These are phyloP conservation scores for Stenopsyche tienmushanensis DNA, from an alignment of 1,140 invertebrate species.

Conservation along the genomic window DNA sequence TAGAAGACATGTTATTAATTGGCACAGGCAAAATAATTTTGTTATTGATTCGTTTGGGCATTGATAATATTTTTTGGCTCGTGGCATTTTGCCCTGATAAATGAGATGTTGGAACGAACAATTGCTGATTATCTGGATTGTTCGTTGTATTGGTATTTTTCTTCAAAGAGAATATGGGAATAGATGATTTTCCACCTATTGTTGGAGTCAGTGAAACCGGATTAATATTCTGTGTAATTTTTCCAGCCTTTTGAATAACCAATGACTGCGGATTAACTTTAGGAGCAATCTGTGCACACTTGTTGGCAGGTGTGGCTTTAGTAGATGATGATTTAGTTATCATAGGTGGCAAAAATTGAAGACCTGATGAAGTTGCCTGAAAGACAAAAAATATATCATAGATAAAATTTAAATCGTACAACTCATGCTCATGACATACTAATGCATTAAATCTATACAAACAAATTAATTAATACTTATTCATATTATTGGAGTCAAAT, in stretches of 20 bases:
- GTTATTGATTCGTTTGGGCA: constrained; percentile 52
- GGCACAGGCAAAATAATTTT: constrained; percentile 48
- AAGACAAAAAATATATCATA: constrained; percentile 40
- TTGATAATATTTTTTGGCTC: constrained; percentile 54
- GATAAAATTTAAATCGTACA: background rate
- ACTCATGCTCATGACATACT: no score
- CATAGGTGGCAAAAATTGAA: constrained; percentile 52
- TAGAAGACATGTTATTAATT: constrained; percentile 46
- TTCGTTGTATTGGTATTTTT: constrained; percentile 49
- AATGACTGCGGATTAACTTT: constrained; percentile 50
- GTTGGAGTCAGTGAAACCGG: constrained; percentile 51
- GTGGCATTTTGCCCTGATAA: no score
- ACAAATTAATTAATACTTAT: background rate
- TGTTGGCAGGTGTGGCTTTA: constrained; percentile 46
- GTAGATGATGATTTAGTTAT: constrained; percentile 50
- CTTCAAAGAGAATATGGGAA: constrained; percentile 48
- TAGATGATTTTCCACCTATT: constrained; percentile 46
- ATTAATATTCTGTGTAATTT: constrained; percentile 51
- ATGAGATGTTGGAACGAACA: constrained; percentile 46
- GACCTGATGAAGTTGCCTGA: constrained; percentile 52
- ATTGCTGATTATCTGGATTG: constrained; percentile 50
- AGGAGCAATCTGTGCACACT: constrained; percentile 50
- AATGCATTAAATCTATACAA: background rate
- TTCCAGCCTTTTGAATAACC: constrained; percentile 54
- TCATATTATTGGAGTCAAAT: background rate